phyloP scores from a whole-genome alignment of 2,113 vertebrate genomes.

The Actenoides lindsayi region DNA sequence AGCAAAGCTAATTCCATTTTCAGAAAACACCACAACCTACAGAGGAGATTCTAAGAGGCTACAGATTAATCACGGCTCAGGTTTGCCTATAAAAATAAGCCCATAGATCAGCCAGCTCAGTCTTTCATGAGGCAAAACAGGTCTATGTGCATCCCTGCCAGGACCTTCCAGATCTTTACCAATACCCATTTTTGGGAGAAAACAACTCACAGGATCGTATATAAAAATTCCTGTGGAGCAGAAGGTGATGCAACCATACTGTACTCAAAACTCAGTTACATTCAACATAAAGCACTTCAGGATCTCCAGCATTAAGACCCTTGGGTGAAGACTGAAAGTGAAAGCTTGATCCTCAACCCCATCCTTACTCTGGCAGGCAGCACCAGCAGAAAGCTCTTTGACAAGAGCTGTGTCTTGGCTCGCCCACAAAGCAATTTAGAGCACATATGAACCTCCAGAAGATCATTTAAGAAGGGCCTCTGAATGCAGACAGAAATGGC shows the following conservation, averaged over 20 bases:
- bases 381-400: neutral
- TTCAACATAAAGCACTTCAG: neutral
- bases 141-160: neutral
- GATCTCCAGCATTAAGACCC: neutral
- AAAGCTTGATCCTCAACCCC: neutral
- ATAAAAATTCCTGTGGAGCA: neutral
- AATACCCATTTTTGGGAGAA: neutral
- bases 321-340: neutral
- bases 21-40: neutral
- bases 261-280: neutral
- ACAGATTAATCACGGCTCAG: neutral
- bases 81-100: neutral
- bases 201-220: neutral
- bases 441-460: neutral
- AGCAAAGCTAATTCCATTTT: neutral
- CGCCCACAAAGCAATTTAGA: constrained; percentile 14
- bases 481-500: neutral
- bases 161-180: neutral
- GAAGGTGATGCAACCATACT: neutral
- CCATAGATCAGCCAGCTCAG: neutral
- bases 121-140: neutral
- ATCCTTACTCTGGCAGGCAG: neutral
- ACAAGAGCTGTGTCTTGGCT: neutral
- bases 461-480: constrained; percentile 4
- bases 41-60: neutral